phyloP scores from a whole-genome alignment of 2,113 vertebrate species.

The Neotragus pygmaeus region DNA sequence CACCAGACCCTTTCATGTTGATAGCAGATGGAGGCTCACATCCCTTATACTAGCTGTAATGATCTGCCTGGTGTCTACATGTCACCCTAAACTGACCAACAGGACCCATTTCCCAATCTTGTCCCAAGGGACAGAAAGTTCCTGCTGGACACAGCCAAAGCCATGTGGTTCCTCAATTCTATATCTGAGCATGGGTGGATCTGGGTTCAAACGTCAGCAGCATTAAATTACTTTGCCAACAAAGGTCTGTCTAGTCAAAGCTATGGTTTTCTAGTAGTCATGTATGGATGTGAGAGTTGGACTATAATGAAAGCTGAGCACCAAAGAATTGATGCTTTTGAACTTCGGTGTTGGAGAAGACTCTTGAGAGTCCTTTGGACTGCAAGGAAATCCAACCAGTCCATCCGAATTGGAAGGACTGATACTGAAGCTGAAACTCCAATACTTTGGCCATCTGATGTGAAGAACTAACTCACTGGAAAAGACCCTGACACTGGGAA shows the following conservation, averaged over 20 bases:
- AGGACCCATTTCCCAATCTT: neutral
- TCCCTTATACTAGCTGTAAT: neutral
- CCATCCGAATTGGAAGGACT: neutral
- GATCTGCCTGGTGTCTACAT: neutral
- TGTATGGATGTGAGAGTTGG: neutral
- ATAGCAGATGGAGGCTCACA: rapidly evolving
- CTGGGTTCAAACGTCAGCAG: neutral
- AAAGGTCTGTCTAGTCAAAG: neutral
- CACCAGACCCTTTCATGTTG: neutral
- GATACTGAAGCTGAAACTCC: neutral
- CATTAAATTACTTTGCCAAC: neutral
- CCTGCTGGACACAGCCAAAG: neutral
- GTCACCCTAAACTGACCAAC: neutral
- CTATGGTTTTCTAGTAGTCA: neutral
- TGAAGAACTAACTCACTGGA: neutral
- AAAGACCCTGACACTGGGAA: neutral
- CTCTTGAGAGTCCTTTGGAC: neutral
- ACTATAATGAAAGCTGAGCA: neutral
- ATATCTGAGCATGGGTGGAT: neutral
- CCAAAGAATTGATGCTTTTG: neutral
- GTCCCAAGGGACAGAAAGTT: neutral
- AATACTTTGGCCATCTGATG: neutral
- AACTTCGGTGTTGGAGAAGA: neutral
- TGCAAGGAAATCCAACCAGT: neutral
- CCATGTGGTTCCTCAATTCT: neutral